phyloP scores from a whole-genome alignment of 2,888 invertebrate genomes.

The Ormyrus pomaceus region DNA sequence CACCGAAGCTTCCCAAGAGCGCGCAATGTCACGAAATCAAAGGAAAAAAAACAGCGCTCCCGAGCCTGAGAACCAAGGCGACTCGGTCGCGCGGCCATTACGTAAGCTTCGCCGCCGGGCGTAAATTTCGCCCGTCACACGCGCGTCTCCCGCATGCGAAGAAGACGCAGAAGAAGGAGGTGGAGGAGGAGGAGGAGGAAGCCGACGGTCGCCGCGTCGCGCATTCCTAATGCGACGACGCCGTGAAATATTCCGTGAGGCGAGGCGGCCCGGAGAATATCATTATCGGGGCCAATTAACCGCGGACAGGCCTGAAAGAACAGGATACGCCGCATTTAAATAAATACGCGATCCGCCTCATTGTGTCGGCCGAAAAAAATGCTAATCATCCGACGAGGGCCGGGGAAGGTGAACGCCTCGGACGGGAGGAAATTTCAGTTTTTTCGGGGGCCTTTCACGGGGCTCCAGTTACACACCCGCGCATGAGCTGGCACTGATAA shows the following conservation, averaged over 20 bases:
- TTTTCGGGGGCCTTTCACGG: background rate
- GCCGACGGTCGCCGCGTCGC: constrained; percentile 25
- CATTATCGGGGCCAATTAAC: constrained; percentile 74
- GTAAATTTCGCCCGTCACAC: background rate
- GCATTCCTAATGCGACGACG: constrained; percentile 39
- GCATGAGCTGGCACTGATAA: constrained; percentile 1
- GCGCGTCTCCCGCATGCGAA: background rate
- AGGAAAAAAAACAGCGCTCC: too few species aligned
- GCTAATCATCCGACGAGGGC: constrained; percentile 21
- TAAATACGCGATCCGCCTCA: constrained; percentile 65
- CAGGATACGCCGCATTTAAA: constrained; percentile 75
- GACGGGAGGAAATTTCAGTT: constrained; percentile 5
- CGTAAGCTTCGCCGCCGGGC: background rate
- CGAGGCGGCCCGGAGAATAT: constrained; percentile 66
- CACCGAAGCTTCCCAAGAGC: too few species aligned
- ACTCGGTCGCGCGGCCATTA: background rate
- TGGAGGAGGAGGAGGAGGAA: background rate
- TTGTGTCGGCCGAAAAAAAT: constrained; percentile 46
- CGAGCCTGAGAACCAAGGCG: too few species aligned
- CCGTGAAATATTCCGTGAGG: constrained; percentile 23
- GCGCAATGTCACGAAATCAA: too few species aligned
- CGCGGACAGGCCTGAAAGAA: constrained; percentile 69
- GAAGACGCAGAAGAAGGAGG: background rate
- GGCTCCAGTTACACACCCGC: background rate
- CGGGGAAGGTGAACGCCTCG: background rate